These are phyloP conservation scores for Corbicula japonica DNA, from an alignment of 2,888 invertebrate genomes.

Conservation along the genomic window DNA sequence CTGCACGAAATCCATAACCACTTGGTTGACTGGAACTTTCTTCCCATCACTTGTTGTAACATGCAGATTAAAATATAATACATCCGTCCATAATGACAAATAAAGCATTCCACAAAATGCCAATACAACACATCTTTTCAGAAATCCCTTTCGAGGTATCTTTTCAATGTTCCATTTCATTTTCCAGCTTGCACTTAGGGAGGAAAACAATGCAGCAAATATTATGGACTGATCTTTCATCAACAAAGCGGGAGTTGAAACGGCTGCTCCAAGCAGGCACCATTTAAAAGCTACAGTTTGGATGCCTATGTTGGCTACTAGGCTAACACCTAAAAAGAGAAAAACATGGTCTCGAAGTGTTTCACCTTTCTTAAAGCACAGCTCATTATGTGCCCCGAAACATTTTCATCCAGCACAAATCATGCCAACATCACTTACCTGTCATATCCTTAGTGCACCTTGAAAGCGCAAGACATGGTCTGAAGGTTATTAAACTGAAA, in stretches of 20 bases:
- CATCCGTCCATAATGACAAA: slow-evolving; percentile 44
- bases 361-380: no score
- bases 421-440: no score
- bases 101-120: slow-evolving; percentile 45
- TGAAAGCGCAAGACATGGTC: no score
- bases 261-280: slow-evolving; percentile 91
- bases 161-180: slow-evolving; percentile 90
- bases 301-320: slow-evolving; percentile 95
- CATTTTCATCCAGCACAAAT: no score
- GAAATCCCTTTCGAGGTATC: slow-evolving; percentile 30
- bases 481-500: no score
- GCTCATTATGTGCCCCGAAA: no score
- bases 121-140: slow-evolving; percentile 47
- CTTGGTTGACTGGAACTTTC: slow-evolving; percentile 89
- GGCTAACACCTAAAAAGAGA: slow-evolving; percentile 92
- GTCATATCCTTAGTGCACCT: no score
- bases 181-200: slow-evolving; percentile 88
- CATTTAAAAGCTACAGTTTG: slow-evolving; percentile 92
- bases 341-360: no score
- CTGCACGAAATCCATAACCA: slow-evolving; percentile 95
- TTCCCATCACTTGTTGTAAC: slow-evolving; percentile 55
- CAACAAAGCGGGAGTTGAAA: slow-evolving; percentile 90
- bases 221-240: slow-evolving; percentile 65
- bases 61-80: slow-evolving; percentile 53
- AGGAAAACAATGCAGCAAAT: slow-evolving; percentile 69